Base-by-base conservation (phyloP, 1,140 invertebrate species). In the Conus ventricosus region DNA sequence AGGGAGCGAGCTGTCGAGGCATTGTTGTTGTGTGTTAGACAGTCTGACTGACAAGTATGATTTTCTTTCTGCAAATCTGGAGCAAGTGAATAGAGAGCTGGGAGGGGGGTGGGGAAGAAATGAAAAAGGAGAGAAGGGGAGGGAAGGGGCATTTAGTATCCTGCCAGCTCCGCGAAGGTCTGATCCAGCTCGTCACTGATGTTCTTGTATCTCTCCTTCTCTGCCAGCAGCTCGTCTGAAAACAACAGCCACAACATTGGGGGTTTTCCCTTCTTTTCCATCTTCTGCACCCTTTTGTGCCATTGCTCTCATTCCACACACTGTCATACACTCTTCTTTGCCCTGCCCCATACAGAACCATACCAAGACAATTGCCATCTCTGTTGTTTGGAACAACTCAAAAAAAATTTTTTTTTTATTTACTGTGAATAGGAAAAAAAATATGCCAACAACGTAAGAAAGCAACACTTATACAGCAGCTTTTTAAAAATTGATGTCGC, bases 191-290 rank as follows among this genome's bases (percentile, higher is more conserved):
- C 99, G 96, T 99, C 99, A 95, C 98, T 99, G 96, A 99, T 99
- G 95, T 98, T 97, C 96, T 99, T 99, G 97, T 99, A 99, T 95
- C 98, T 98, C 96, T 99, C 99, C 97, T 99, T 99, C 96, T 99
- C 98, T 94, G 97, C 97, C 94, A 99, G 98, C 96, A 99, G 97
- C 96, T 99, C 99, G 97, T 99, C 99, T 99, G 97, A 92, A 97
- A 97, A 92, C 57, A 8, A 8, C 8, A 13, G 20, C 7, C 67
- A n/a, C 67, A 8, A 8, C 57, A 60, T 60, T 8, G 8, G 1
- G 0, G 0, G 0, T 15, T 15, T 11, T 15, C 4, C 0, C 5
- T 60, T 60, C 15, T 11, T 60, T 15, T 60, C 57, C 57, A 60
- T 60, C 57, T 8, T 60, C 57, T 11, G 8, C 57, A 60, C 5